Conservation (phyloP, 2,113 vertebrate species). For the Vombatus ursinus region DNA sequence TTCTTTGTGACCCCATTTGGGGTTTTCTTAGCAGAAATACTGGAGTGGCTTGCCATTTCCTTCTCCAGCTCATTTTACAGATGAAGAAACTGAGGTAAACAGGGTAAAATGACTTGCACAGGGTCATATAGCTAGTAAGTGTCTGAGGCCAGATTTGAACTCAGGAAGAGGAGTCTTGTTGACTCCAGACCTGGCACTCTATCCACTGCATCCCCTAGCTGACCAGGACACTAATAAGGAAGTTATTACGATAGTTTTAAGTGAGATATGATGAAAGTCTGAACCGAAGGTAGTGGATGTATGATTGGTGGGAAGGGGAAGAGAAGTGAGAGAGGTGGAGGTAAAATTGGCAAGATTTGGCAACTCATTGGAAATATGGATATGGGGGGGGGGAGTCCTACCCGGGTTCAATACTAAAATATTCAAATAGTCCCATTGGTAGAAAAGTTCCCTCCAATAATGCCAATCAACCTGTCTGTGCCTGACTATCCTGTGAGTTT, state of each 20-base stretch:
- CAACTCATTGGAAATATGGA: neutral
- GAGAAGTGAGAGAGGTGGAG: neutral
- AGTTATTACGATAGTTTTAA: neutral
- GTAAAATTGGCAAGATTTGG: neutral
- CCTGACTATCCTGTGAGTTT: neutral
- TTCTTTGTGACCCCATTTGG: too few relatives aligned
- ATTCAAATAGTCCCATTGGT: neutral
- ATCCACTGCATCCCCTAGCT: too few relatives aligned
- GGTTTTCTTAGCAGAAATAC: too few relatives aligned
- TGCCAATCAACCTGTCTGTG: neutral
- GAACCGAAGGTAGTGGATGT: neutral
- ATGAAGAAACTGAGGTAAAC: too few relatives aligned
- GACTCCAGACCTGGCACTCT: too few relatives aligned
- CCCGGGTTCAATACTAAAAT: neutral
- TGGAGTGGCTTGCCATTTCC: too few relatives aligned
- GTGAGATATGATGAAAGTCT: neutral
- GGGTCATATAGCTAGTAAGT: too few relatives aligned
- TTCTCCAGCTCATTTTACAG: too few relatives aligned
- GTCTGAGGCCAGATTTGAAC: too few relatives aligned
- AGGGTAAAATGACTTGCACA: too few relatives aligned
- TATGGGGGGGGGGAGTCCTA: neutral
- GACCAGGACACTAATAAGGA: neutral
- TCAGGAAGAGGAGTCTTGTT: too few relatives aligned
- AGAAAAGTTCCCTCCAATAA: neutral
- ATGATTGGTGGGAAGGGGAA: neutral